phyloP scores from a whole-genome alignment of 2,797 vertebrate species.

The Morus bassanus region DNA sequence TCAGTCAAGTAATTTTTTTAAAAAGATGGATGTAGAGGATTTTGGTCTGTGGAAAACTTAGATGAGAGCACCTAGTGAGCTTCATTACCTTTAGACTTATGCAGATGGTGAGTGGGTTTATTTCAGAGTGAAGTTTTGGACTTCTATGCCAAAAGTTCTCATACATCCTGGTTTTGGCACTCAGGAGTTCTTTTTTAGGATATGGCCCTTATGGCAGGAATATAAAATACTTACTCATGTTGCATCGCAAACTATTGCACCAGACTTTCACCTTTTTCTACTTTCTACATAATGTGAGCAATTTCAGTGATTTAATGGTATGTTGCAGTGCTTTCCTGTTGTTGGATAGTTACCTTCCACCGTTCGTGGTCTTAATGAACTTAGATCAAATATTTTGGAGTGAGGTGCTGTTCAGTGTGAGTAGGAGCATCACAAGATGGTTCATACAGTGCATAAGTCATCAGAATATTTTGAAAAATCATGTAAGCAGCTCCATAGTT shows the following conservation, averaged over 20 bases:
- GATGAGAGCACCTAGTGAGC: conserved; percentile 19
- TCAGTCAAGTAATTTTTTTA: neutral
- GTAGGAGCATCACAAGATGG: neutral
- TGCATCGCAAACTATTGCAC: neutral
- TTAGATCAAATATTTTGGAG: neutral
- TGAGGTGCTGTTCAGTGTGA: neutral
- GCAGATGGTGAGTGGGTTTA: conserved; percentile 61
- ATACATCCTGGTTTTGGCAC: conserved; percentile 8
- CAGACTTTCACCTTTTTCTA: neutral
- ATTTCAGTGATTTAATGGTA: neutral
- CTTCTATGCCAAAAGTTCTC: conserved; percentile 14
- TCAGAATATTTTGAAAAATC: neutral
- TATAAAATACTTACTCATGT: neutral
- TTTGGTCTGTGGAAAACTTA: neutral
- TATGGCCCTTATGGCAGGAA: neutral
- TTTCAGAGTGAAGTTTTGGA: conserved; percentile 16
- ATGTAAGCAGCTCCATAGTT: neutral
- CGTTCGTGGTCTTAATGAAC: neutral
- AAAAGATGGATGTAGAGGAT: neutral
- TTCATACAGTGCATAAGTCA: neutral
- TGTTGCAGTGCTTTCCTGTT: neutral
- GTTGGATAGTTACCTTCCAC: neutral
- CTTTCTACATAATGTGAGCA: neutral
- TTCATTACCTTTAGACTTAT: conserved; percentile 38
- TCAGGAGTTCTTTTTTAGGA: neutral